Base-by-base conservation (phyloP, 2,888 invertebrate genomes). In the Drosophila ezoana region DNA sequence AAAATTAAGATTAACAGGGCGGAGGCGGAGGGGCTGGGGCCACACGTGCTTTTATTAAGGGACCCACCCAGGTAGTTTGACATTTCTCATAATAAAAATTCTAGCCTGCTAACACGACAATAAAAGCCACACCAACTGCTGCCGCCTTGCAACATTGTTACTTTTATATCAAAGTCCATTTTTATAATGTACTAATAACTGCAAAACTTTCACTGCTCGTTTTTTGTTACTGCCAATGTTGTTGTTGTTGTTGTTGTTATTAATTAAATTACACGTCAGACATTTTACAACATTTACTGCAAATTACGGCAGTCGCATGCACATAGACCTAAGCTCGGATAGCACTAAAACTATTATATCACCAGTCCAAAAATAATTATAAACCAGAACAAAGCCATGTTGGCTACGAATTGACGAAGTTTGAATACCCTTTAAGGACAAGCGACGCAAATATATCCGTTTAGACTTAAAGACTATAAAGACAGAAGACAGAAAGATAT, bases 241-340 rank as follows among this genome's bases (percentile, higher is more conserved):
- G 57, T 53, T 41, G 44, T 32, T 58, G 52, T 57, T 76, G 49
- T 64, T 79, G 83, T 74, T 75, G 72, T 72, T 74, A 86, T 89
- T 85, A 85, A 85, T 85, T 89, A 87, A 88, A 85, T 89, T 87
- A 88, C 89, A 85, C 83, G 79, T 61, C 83, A 82, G 88, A 79
- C 86, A 88, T 83, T 83, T 83, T 83, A 83, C 83, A 83, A 83
- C 89, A 85, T 85, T 85, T 89, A 89, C 86, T 87, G 80, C 86
- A 89, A 89, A 87, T 85, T 85, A 85, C 86, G 64, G 58, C 57
- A 81, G 66, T 59, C 68, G 65, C 79, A 79, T 48, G 66, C 80
- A 79, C 51, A 70, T 14, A 48, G 45, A 44, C 28, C 20, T 35
- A 13, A 47, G 47, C 38, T 20, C 23, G 20, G 38, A 64, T 59